Percentiles rank a stretch among this genome's conserved stretches.
Evolutionary conservation across 2,888 invertebrate species (phyloP).

Genomic region (Tetragonula carbonaria): DNA sequence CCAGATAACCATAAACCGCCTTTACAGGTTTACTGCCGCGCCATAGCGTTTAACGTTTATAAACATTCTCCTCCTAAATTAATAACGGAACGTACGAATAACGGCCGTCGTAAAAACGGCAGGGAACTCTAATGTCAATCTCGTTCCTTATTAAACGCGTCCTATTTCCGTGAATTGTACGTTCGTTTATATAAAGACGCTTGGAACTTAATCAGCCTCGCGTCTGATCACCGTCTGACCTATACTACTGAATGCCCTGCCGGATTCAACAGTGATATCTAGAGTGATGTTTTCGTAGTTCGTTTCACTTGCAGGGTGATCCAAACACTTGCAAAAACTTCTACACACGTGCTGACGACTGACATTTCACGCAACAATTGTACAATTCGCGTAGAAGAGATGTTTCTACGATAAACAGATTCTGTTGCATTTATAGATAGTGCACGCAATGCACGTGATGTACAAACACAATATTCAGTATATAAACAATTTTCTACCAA

Average conservation of each 20-base stretch:
- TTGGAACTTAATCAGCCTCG: background rate
- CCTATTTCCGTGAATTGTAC: background rate
- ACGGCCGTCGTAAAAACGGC: background rate
- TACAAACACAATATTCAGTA: no score
- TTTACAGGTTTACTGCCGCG: background rate
- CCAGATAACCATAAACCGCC: slow-evolving; percentile 36
- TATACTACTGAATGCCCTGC: background rate
- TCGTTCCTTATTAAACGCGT: background rate
- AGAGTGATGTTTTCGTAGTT: background rate
- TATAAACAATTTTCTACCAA: no score
- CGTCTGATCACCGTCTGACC: background rate
- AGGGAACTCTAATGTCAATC: background rate
- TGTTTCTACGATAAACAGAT: no score
- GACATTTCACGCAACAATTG: no score
- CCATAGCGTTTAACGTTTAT: slow-evolving; percentile 31
- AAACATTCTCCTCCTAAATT: slow-evolving; percentile 26
- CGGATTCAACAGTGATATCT: background rate
- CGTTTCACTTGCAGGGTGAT: background rate
- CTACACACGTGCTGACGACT: background rate
- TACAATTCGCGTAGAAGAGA: no score
- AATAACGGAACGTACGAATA: slow-evolving; percentile 22
- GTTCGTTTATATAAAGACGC: background rate
- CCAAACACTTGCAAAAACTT: background rate
- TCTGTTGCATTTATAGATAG: no score
- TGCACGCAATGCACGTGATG: no score